phyloP scores from a whole-genome alignment of 2,797 vertebrate species.

The Anguilla obscura region DNA sequence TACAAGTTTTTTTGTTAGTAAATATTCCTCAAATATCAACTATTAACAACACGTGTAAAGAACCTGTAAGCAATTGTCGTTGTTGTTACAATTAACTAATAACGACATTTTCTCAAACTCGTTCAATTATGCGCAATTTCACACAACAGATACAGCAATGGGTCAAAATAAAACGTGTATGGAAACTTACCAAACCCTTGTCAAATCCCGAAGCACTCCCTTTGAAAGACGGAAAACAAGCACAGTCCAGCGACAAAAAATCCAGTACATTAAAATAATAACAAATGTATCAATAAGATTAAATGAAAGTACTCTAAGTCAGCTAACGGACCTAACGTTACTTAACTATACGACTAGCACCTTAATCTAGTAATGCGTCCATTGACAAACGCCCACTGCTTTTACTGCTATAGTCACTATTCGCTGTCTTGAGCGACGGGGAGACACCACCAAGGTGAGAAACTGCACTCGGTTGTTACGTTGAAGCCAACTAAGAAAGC shows the following conservation, averaged over 20 bases:
- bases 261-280: constrained; percentile 50
- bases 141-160: constrained; percentile 17
- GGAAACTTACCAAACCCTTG: constrained; percentile 50
- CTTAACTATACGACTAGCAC: constrained; percentile 23
- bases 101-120: constrained; percentile 19
- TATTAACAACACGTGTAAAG: not conserved
- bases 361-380: constrained; percentile 25
- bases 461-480: constrained; percentile 52
- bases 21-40: not conserved
- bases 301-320: not conserved
- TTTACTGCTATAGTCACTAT: constrained; percentile 30
- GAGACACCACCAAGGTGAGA: constrained; percentile 42
- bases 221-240: constrained; percentile 21
- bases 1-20: not conserved
- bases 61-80: constrained; percentile 19
- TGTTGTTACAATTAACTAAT: constrained; percentile 29
- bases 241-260: constrained; percentile 42
- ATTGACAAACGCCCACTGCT: constrained; percentile 16
- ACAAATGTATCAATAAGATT: not conserved
- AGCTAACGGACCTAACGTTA: constrained; percentile 1
- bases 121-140: constrained; percentile 23
- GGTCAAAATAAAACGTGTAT: constrained; percentile 6
- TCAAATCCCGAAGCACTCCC: constrained; percentile 37
- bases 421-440: constrained; percentile 33
- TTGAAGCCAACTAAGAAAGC: constrained; percentile 59